These are phyloP conservation scores for Ditylenchus dipsaci DNA, from an alignment of 1,140 invertebrate genomes.

Conservation along the genomic window DNA sequence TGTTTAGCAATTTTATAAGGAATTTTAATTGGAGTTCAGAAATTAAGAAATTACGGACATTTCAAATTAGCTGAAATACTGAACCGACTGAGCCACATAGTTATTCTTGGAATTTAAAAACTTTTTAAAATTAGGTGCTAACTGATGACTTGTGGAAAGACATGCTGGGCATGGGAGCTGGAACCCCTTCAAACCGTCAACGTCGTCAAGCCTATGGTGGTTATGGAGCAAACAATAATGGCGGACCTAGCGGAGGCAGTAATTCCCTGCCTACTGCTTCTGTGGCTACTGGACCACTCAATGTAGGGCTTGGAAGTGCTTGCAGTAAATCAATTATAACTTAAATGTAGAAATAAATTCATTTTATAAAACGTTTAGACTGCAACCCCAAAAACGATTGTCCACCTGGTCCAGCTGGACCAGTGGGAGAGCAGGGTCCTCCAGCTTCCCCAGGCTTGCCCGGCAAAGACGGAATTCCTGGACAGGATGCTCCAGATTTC, in stretches of 20 bases:
- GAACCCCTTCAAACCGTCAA: slow-evolving; percentile 44
- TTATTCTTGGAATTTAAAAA: background rate
- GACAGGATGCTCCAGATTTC: slow-evolving; percentile 42
- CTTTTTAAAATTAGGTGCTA: slow-evolving; percentile 33
- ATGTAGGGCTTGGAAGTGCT: background rate
- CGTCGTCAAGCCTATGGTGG: slow-evolving; percentile 53
- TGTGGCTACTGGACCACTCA: background rate
- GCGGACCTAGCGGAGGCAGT: background rate
- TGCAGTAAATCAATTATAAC: too few species aligned
- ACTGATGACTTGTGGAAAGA: slow-evolving; percentile 52
- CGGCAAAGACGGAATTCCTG: slow-evolving; percentile 43
- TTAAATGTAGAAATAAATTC: too few species aligned
- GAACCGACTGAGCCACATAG: background rate
- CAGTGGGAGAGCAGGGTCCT: background rate
- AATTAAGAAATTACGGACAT: background rate
- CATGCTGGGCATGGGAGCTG: slow-evolving; percentile 51
- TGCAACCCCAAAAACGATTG: slow-evolving; percentile 38
- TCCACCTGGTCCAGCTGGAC: slow-evolving; percentile 33
- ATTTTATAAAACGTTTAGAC: too few species aligned
- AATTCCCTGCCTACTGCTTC: background rate
- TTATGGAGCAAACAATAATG: slow-evolving; percentile 31
- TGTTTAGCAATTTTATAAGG: too few species aligned
- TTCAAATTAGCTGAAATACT: too few species aligned
- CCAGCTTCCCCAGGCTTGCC: slow-evolving; percentile 9
- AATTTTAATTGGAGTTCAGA: too few species aligned